Evolutionary conservation across 2,888 invertebrate species (phyloP), one percentile per base, ranked within the genome.

Genomic region (Argyresthia albistria): DNA sequence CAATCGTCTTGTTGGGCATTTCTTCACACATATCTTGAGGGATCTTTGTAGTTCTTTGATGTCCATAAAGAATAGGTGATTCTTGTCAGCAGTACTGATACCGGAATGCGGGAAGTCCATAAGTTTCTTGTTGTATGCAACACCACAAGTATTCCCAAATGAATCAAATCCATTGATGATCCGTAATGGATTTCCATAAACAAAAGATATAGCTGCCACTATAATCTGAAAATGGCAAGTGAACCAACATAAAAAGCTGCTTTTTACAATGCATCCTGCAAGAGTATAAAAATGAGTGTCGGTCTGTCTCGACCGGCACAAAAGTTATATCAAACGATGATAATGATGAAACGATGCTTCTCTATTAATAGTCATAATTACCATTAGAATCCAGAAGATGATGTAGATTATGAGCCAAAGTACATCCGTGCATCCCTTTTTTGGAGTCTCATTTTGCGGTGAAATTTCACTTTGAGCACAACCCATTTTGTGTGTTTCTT

Each of bases 81-180:
- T 93, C 67, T 93, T 94, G 59, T 95, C 91, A 35, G 90, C 88
- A 43, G 95, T 95, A 69, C 94, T 93, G 63, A 92, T 89, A 10
- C 97, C 97, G 16, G 97, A 94, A 49, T 94, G 74, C 4, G 93
- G 91, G 66, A 93, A 89, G 59, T 92, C 90, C 8, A 91, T 91
- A 56, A 95, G 90, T 59, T 91, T 91, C 60, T 92, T 92, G 76
- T 97, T 97, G 59, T 83, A 87, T 64, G 91, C 91, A 25, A 94
- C 92, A 12, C 97, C 97, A 76, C 98, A 98, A 37, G 96, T 96
- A 73, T 98, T 97, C 8, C 97, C 97, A 86, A 96, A 97, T 53
- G 96, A 96, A 75, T 97, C 97, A 76, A 95, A 96, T 14, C 97
- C 97, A 88, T 96, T 95, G 57, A 96, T 92, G 45, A 97, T 90